phyloP scores from a whole-genome alignment of 1,140 invertebrate species.

The Drosophila novamexicana region DNA sequence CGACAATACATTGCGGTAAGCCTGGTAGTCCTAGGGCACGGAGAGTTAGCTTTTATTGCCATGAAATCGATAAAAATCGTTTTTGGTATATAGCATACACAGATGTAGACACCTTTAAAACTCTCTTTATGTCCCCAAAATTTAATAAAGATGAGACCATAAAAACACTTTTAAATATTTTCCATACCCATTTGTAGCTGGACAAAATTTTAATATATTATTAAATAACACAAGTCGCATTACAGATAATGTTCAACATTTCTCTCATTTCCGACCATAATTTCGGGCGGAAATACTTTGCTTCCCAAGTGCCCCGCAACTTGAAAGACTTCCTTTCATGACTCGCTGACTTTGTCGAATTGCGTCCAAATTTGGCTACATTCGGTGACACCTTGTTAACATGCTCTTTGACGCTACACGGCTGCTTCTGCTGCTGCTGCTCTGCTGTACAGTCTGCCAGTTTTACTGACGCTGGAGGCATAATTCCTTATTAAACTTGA shows the following conservation, averaged over 20 bases:
- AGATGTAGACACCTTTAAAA: too few relatives aligned
- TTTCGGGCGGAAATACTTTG: conserved; percentile 40
- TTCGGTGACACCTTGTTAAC: conserved; percentile 72
- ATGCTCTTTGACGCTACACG: conserved; percentile 62
- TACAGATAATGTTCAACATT: conserved; percentile 8
- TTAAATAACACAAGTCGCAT: conserved; percentile 5
- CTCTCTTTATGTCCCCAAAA: too few relatives aligned
- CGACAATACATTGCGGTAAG: too few relatives aligned
- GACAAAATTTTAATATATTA: too few relatives aligned
- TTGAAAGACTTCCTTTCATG: conserved; percentile 1
- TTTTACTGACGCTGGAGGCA: conserved; percentile 52
- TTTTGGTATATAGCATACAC: too few relatives aligned
- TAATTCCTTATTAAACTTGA: conserved; percentile 79
- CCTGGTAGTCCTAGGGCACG: too few relatives aligned
- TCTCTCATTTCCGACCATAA: conserved; percentile 41
- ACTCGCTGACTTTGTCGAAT: background rate
- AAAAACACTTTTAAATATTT: too few relatives aligned
- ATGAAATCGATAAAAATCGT: too few relatives aligned
- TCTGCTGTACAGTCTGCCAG: conserved; percentile 1
- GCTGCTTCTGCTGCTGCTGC: conserved; percentile 35
- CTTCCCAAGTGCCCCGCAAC: conserved; percentile 2
- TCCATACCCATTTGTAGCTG: too few relatives aligned
- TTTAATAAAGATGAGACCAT: too few relatives aligned
- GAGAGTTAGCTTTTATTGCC: too few relatives aligned
- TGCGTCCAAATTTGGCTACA: conserved; percentile 22